These are phyloP conservation scores for Andrena dorsata DNA, from an alignment of 2,888 invertebrate species.

Conservation along the genomic window DNA sequence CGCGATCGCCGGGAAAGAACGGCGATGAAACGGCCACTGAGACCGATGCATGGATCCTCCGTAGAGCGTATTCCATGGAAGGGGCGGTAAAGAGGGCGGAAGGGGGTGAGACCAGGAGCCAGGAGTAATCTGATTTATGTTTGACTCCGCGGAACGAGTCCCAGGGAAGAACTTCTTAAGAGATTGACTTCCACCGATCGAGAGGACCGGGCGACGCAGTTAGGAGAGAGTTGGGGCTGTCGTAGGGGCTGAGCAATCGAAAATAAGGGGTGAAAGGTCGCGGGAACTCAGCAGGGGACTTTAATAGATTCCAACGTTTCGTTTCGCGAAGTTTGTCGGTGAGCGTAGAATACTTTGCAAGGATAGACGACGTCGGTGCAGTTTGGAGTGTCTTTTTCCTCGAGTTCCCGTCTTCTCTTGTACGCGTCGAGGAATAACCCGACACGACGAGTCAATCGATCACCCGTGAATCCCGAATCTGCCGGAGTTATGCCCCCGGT, in stretches of 20 bases:
- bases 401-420: neutral
- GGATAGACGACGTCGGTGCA: slow-evolving; percentile 15
- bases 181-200: slow-evolving; percentile 78
- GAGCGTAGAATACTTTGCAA: slow-evolving; percentile 52
- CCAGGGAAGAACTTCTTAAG: slow-evolving; percentile 79
- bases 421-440: slow-evolving; percentile 22
- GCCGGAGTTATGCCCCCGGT: neutral
- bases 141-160: slow-evolving; percentile 75
- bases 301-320: slow-evolving; percentile 78
- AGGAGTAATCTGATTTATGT: slow-evolving; percentile 83
- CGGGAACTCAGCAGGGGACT: slow-evolving; percentile 62
- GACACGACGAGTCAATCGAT: slow-evolving; percentile 21
- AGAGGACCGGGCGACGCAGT: slow-evolving; percentile 44
- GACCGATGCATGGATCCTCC: neutral
- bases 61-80: neutral
- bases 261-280: slow-evolving; percentile 68
- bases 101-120: slow-evolving; percentile 42
- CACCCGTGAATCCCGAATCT: neutral
- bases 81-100: neutral
- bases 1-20: slow-evolving; percentile 2
- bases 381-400: slow-evolving; percentile 25
- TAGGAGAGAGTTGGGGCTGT: neutral
- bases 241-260: slow-evolving; percentile 69
- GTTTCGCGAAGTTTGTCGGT: slow-evolving; percentile 61
- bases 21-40: neutral